Evolutionary conservation across 2,888 invertebrate genomes (phyloP).

Genomic region (Chouioia cunea): DNA sequence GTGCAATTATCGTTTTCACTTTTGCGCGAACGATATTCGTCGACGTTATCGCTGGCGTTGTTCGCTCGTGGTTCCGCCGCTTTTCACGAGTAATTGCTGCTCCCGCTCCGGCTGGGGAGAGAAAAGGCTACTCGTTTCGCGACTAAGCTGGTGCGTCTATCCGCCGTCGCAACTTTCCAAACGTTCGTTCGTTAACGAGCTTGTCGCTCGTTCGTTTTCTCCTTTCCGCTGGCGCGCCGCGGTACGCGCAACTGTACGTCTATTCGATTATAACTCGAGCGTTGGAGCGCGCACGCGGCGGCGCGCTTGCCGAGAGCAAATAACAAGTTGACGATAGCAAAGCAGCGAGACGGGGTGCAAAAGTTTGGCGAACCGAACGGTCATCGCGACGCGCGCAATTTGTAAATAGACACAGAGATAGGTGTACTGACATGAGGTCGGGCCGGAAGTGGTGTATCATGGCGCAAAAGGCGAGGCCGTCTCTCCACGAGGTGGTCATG

Average conservation of each 20-base stretch:
- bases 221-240: too few species aligned
- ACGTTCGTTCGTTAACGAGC: slow-evolving; percentile 17
- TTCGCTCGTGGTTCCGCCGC: slow-evolving; percentile 3
- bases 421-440: slow-evolving; percentile 88
- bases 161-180: slow-evolving; percentile 10
- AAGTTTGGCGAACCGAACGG: too few species aligned
- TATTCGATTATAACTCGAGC: too few species aligned
- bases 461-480: slow-evolving; percentile 96
- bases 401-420: too few species aligned
- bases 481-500: slow-evolving; percentile 96
- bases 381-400: too few species aligned
- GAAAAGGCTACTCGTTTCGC: slow-evolving; percentile 4
- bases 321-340: too few species aligned
- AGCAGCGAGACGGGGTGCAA: too few species aligned
- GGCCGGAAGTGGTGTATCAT: slow-evolving; percentile 96
- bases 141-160: too few species aligned
- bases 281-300: too few species aligned
- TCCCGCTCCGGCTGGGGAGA: background rate
- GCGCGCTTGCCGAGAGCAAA: too few species aligned
- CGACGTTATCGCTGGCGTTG: background rate
- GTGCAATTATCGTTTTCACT: slow-evolving; percentile 35
- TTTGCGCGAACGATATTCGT: background rate
- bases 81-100: slow-evolving; percentile 21
- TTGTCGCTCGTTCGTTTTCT: too few species aligned
- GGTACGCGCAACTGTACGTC: background rate